A percentile compares a stretch with the other conserved stretches of the same genome.
Evolutionary conservation across 2,797 vertebrate genomes (phyloP).

Genomic region (Serranus cabrilla): DNA sequence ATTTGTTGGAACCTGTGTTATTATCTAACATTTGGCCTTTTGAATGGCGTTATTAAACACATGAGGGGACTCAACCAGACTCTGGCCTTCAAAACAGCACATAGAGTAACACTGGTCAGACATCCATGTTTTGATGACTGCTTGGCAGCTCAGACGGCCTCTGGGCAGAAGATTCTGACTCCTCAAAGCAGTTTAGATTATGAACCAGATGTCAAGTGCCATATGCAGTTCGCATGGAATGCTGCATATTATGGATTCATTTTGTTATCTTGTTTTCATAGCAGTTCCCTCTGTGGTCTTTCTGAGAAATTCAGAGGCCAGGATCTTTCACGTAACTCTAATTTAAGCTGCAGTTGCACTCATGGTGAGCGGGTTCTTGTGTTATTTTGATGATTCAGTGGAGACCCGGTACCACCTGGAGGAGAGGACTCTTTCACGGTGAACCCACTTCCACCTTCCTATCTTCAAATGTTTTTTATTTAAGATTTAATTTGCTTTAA

Average conservation of each 20-base stretch:
- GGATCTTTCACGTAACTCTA: constrained; percentile 20
- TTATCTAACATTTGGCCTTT: constrained; percentile 29
- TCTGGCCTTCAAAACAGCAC: constrained; percentile 22
- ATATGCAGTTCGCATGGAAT: constrained; percentile 58
- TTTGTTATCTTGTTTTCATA: constrained; percentile 52
- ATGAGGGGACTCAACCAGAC: constrained; percentile 31
- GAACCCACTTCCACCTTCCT: constrained; percentile 23
- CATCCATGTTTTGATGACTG: constrained; percentile 58
- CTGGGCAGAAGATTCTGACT: constrained; percentile 53
- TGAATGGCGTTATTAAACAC: constrained; percentile 16
- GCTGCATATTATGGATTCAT: constrained; percentile 53
- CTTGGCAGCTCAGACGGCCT: constrained; percentile 54
- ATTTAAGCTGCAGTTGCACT: not conserved
- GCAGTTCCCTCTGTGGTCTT: constrained; percentile 26
- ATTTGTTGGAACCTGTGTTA: constrained; percentile 9
- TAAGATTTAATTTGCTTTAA: constrained; percentile 60
- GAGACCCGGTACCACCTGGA: constrained; percentile 42
- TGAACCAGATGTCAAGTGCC: constrained; percentile 71
- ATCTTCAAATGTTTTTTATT: constrained; percentile 46
- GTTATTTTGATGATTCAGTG: constrained; percentile 43
- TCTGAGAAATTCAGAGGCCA: constrained; percentile 48
- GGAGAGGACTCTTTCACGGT: constrained; percentile 23
- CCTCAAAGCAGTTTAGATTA: constrained; percentile 51
- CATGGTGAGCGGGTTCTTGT: constrained; percentile 6
- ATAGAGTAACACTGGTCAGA: constrained; percentile 48